Conservation (phyloP, 2,888 invertebrate genomes). For the Patella depressa region DNA sequence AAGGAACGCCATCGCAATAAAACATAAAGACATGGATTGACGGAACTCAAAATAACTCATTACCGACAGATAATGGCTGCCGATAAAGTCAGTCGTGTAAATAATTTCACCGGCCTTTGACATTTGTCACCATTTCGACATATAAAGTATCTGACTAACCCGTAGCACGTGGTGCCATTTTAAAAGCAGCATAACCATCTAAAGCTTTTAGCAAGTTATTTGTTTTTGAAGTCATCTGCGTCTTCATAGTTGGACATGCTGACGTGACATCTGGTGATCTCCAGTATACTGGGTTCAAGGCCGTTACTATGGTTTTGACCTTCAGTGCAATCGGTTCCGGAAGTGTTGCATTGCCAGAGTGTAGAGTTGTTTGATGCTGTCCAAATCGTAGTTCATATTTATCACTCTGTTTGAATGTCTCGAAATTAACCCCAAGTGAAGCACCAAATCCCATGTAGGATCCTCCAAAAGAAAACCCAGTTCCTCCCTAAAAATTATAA, state of each 20-base stretch:
- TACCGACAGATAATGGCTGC: too few species aligned
- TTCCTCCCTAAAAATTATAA: conserved; percentile 12
- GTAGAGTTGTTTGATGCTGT: conserved; percentile 22
- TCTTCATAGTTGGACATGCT: not conserved
- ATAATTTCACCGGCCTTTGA: too few species aligned
- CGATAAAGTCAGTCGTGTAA: too few species aligned
- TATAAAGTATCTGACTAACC: not conserved
- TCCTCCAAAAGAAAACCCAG: conserved; percentile 29
- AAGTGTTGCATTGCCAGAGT: conserved; percentile 23
- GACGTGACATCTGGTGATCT: not conserved
- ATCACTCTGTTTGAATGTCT: conserved; percentile 25
- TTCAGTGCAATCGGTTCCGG: conserved; percentile 32
- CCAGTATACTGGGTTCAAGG: conserved; percentile 26
- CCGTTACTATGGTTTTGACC: not conserved
- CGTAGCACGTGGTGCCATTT: conserved; percentile 23
- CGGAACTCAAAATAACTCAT: too few species aligned
- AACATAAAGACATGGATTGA: too few species aligned
- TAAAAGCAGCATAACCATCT: conserved; percentile 23
- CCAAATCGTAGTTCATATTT: conserved; percentile 27
- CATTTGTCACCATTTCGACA: too few species aligned
- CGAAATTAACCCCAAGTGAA: conserved; percentile 30
- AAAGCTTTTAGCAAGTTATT: conserved; percentile 19
- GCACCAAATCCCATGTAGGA: conserved; percentile 37
- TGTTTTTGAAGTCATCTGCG: not conserved
- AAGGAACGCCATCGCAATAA: too few species aligned